A percentile compares a stretch with the other conserved stretches of the same genome.
Conservation (phyloP, 1,140 invertebrate genomes). For the Heliconius nattereri region DNA sequence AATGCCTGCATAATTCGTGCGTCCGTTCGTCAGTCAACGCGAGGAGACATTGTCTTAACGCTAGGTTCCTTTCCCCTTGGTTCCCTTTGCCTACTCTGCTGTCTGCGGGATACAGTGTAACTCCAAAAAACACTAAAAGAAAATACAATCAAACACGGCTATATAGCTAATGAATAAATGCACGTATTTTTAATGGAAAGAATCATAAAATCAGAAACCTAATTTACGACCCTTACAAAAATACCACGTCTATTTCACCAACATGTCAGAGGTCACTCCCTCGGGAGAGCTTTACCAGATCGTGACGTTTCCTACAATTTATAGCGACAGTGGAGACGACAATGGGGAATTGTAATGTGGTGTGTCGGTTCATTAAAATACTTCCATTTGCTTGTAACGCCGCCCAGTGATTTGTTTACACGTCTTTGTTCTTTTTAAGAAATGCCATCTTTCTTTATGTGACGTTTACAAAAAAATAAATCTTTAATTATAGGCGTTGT, state of each 20-base stretch:
- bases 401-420: conserved; percentile 69
- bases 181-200: background rate
- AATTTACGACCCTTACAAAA: background rate
- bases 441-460: conserved; percentile 46
- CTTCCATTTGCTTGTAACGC: conserved; percentile 68
- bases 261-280: conserved; percentile 50
- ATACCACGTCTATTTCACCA: background rate
- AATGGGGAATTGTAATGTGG: conserved; percentile 68
- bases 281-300: conserved; percentile 60
- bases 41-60: no score
- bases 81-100: no score
- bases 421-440: conserved; percentile 54
- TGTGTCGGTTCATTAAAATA: conserved; percentile 74
- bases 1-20: no score
- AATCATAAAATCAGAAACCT: background rate
- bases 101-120: no score
- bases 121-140: no score
- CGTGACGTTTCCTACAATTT: conserved; percentile 57
- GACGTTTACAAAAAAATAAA: conserved; percentile 44
- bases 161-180: no score
- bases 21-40: no score
- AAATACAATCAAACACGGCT: background rate
- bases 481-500: conserved; percentile 35
- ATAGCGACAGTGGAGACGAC: conserved; percentile 52
- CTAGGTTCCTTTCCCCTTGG: no score